Percentiles rank a stretch among this genome's conserved stretches.
Conservation (phyloP, 2,888 invertebrate species). For the Cyaniris semiargus region DNA sequence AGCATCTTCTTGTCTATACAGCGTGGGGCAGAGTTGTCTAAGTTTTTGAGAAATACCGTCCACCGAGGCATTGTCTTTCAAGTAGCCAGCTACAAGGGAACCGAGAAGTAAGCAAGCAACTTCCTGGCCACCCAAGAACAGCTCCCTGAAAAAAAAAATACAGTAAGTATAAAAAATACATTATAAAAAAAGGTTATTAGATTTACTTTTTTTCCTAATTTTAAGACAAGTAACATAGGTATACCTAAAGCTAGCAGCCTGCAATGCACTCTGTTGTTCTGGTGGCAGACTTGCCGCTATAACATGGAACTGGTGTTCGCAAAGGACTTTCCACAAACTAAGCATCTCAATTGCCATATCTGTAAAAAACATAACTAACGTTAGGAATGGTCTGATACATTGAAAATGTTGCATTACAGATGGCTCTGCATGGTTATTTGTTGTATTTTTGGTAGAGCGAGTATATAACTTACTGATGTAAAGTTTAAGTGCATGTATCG, state of each 20-base stretch:
- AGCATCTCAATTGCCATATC: slow-evolving; percentile 93
- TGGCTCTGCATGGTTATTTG: too few relatives aligned
- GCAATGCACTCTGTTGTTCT: slow-evolving; percentile 82
- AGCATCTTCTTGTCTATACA: slow-evolving; percentile 97
- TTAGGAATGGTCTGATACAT: too few relatives aligned
- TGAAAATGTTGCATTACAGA: too few relatives aligned
- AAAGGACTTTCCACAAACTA: slow-evolving; percentile 94
- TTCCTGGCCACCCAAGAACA: slow-evolving; percentile 88
- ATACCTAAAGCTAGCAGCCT: slow-evolving; percentile 82
- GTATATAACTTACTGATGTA: slow-evolving; percentile 83
- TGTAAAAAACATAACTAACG: slow-evolving; percentile 38
- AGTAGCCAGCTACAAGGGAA: slow-evolving; percentile 93
- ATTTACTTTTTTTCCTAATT: too few relatives aligned
- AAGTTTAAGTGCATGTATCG: slow-evolving; percentile 86
- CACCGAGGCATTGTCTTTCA: slow-evolving; percentile 96
- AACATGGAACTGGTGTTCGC: slow-evolving; percentile 94
- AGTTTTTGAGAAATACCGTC: slow-evolving; percentile 93
- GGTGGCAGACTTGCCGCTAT: slow-evolving; percentile 85
- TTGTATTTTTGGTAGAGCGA: too few relatives aligned
- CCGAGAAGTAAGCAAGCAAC: slow-evolving; percentile 85
- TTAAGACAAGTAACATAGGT: slow-evolving; percentile 2
- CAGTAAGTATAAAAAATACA: background rate
- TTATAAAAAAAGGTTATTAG: too few relatives aligned
- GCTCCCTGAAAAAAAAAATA: slow-evolving; percentile 76
- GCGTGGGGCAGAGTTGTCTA: slow-evolving; percentile 93